Evolutionary conservation across 2,797 vertebrate species (phyloP).

Genomic region (Hemibagrus guttatus): DNA sequence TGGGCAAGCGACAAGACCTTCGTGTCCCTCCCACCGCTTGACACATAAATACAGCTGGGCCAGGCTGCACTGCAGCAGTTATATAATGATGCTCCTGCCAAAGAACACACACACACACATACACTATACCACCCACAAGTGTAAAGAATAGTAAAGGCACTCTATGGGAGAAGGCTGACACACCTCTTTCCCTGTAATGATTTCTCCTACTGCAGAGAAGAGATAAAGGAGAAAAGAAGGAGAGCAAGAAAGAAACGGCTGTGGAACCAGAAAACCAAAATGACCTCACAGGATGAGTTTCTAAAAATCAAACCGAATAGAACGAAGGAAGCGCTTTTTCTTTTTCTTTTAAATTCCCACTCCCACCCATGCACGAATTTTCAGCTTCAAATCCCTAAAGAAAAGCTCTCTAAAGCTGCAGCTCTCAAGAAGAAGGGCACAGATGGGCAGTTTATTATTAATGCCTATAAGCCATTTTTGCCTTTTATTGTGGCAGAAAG

Average conservation of each 20-base stretch:
- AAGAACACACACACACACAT: constrained; percentile 42
- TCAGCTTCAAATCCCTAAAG: neutral
- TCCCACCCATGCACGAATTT: constrained; percentile 1
- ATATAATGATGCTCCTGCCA: constrained; percentile 62
- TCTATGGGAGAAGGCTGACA: constrained; percentile 23
- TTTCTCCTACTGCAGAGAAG: constrained; percentile 13
- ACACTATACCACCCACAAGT: constrained; percentile 35
- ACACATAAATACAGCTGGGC: constrained; percentile 66
- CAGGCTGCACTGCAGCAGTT: constrained; percentile 69
- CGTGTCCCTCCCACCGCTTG: constrained; percentile 53
- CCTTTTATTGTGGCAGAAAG: constrained; percentile 38
- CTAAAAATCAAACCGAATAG: neutral
- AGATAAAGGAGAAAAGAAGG: constrained; percentile 6
- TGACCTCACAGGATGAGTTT: constrained; percentile 3
- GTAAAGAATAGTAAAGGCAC: constrained; percentile 35
- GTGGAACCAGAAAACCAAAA: neutral
- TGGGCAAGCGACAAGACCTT: constrained; percentile 54
- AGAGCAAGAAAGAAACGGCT: neutral
- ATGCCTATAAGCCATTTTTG: constrained; percentile 51
- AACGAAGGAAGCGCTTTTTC: neutral
- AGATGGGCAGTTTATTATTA: constrained; percentile 67
- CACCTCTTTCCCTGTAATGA: constrained; percentile 22
- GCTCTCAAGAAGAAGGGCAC: constrained; percentile 50
- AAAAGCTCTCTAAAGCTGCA: neutral
- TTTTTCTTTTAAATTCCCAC: neutral